These are phyloP conservation scores for Meda fulgida DNA, from an alignment of 2,797 vertebrate species.

Conservation along the genomic window DNA sequence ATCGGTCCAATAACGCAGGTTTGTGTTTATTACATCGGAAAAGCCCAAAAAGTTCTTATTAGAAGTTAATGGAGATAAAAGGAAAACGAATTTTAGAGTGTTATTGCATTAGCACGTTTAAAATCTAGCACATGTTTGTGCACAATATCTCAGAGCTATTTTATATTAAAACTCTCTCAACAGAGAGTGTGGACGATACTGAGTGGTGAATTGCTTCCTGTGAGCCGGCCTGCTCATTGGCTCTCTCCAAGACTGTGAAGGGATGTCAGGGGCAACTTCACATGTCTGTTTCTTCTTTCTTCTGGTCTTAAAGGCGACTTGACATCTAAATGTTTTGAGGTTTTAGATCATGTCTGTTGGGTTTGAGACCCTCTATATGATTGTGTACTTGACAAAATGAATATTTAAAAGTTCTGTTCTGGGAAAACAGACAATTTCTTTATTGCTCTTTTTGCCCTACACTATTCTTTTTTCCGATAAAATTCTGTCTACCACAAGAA, in stretches of 20 bases:
- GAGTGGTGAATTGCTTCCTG: slow-evolving; percentile 1
- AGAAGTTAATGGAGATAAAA: slow-evolving; percentile 53
- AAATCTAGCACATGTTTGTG: slow-evolving; percentile 5
- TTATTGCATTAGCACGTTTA: slow-evolving; percentile 33
- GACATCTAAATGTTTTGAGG: not conserved
- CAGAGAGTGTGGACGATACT: not conserved
- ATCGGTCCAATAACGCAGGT: slow-evolving; percentile 67
- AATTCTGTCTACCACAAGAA: not conserved
- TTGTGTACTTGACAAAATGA: not conserved
- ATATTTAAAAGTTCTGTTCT: not conserved
- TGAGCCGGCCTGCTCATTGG: not conserved
- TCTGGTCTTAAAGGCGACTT: not conserved
- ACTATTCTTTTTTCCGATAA: not conserved
- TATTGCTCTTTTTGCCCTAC: not conserved
- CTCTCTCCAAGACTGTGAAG: not conserved
- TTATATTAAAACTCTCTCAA: slow-evolving; percentile 46
- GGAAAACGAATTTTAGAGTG: slow-evolving; percentile 34
- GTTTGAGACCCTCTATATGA: not conserved
- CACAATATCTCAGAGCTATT: slow-evolving; percentile 42
- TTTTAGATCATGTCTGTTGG: not conserved
- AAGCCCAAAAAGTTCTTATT: slow-evolving; percentile 65
- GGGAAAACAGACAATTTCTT: not conserved
- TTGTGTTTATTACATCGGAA: slow-evolving; percentile 80
- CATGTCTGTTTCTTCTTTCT: not conserved
- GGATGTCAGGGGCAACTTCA: not conserved